phyloP scores from a whole-genome alignment of 1,140 invertebrate species.

The Schlechtendalia chinensis region DNA sequence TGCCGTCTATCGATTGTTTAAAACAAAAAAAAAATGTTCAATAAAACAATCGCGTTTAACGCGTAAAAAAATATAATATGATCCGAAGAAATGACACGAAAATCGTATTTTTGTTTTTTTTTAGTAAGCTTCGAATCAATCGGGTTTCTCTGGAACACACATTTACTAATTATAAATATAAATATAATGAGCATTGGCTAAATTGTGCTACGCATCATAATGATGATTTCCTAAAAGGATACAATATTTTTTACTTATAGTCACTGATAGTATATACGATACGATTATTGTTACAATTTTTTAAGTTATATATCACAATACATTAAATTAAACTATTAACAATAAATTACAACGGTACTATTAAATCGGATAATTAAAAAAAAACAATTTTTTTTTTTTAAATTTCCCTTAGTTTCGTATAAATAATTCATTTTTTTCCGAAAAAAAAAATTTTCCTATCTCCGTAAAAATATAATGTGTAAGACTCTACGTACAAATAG shows the following conservation, averaged over 20 bases:
- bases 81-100: background rate
- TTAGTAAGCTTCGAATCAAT: background rate
- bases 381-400: too few relatives aligned
- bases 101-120: too few relatives aligned
- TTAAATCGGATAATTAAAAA: constrained; percentile 22
- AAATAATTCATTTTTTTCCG: background rate
- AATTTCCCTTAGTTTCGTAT: background rate
- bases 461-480: background rate
- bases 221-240: background rate
- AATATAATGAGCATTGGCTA: constrained; percentile 19
- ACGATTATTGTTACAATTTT: background rate
- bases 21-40: too few relatives aligned
- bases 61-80: too few relatives aligned
- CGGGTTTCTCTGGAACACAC: background rate
- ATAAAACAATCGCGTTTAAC: too few relatives aligned
- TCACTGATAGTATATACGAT: background rate
- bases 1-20: background rate
- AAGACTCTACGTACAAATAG: background rate
- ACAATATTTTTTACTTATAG: constrained; percentile 1
- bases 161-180: background rate
- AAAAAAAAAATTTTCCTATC: background rate
- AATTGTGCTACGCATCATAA: background rate
- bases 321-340: constrained; percentile 19
- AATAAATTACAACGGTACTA: constrained; percentile 12
- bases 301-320: constrained; percentile 41